These are phyloP conservation scores for Peromyscus californicus DNA, from an alignment of 2,113 vertebrate species.

Conservation along the genomic window DNA sequence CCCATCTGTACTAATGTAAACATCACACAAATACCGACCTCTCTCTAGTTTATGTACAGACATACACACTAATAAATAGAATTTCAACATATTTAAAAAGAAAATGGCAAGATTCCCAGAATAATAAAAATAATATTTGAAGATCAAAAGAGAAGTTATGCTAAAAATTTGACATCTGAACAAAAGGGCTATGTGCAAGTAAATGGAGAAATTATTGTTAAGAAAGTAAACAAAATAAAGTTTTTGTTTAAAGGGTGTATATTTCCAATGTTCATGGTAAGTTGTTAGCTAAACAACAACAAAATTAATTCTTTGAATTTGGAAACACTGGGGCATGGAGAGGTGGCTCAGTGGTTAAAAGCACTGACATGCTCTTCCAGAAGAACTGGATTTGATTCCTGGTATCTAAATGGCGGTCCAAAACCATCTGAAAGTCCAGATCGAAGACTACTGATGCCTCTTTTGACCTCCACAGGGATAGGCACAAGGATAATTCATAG, in stretches of 20 bases:
- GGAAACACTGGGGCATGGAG: background rate
- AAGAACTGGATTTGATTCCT: background rate
- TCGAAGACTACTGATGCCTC: background rate
- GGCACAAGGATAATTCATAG: background rate
- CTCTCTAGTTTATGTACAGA: too few species aligned
- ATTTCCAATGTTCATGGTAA: background rate
- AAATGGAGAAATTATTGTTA: background rate
- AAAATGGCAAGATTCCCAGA: background rate
- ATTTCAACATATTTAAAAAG: too few species aligned
- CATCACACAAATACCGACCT: too few species aligned
- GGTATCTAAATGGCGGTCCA: too few species aligned
- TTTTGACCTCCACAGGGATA: too few species aligned
- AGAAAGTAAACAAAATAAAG: too few species aligned
- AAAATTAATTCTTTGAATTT: background rate
- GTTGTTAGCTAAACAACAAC: background rate
- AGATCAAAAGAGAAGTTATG: rapidly evolving
- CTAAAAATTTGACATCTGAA: background rate
- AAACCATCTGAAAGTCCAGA: too few species aligned
- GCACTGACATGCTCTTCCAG: background rate
- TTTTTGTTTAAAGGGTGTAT: background rate
- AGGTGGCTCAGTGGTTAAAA: too few species aligned
- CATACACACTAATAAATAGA: background rate
- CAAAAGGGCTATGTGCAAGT: too few species aligned
- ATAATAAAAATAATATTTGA: background rate
- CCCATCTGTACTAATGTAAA: too few species aligned